Base-by-base conservation (phyloP, 2,888 invertebrate species). In the Tachina grossa region DNA sequence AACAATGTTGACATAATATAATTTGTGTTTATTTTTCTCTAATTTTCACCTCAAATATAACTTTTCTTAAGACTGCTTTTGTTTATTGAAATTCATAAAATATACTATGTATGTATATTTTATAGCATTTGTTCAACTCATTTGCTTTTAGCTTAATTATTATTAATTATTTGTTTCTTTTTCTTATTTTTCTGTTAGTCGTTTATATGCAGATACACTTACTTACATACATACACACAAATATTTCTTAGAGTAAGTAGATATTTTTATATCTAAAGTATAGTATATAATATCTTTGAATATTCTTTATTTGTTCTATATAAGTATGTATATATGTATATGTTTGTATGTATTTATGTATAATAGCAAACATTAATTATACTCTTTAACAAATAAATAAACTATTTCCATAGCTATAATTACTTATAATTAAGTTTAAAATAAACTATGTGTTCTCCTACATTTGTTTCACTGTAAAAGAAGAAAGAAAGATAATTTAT, bases 401-500 rank as follows among this genome's bases (percentile, higher is more conserved):
- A 86, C 63, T 77, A 84, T 81, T 83, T 77, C 66, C 84, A 84
- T 81, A 86, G 74, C 77, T 87, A 66, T 75, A 82, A 83, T 68
- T 83, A 51, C 85, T 84, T 86, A 87, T 61, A 82, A 71, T 77
- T 83, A 81, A 81, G 49, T 76, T 63, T 85, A 85, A 82, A 75
- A 85, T 82, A 74, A 81, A 47, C 69, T 77, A 55, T 68, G 59
- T 72, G 75, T 83, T 80, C 76, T 83, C 76, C 83, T 86, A 82
- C 43, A 71, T 75, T 82, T 84, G 84, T 84, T 88, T 88, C 88
- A 88, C 88, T 88, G 87, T 14, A 88, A 88, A 68, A 82, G 59
- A 84, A 80, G 47, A 81, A 81, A 80, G 71, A 78, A 72, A 59
- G 79, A 65, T 10, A 61, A 74, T 65, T 49, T 47, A 63, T 83